Evolutionary conservation across 1,140 invertebrate species (phyloP), one percentile per base, ranked within the genome.

Genomic region (Macrobrachium rosenbergii): DNA sequence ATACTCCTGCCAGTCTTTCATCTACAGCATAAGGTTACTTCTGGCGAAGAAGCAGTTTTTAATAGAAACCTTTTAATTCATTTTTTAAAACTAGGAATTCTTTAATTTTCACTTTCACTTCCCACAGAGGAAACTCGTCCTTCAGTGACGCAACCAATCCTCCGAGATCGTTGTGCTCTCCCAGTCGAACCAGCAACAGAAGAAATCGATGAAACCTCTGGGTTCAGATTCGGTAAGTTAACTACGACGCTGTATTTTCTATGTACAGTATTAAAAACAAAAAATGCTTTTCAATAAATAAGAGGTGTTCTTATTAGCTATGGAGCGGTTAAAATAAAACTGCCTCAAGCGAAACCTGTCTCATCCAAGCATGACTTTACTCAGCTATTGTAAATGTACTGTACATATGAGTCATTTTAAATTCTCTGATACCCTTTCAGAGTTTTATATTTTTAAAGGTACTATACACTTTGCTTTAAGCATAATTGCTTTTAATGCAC

Each of bases 191-290:
- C 87, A 21, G 58, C 12, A 19, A 19, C 67, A 8, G 87, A 88
- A 45, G 82, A 80, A 14, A 19, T 76, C 19, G 45, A n/a, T 43
- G 23, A 72, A 21, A 64, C 12, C 3, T 45, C 81, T 67, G 89
- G 89, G 10, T 81, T 82, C 59, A 64, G 89, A 82, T 89, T 88
- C 77, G 89, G 89, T 89, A 19, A 88, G 88, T 76, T 37, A 2
- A 63, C 43, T 17, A 2, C 7, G 14, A 14, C 14, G 2, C n/a
- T 45, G 62, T 72, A 59, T 37, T 37, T n/a, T n/a, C 17, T 67
- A 6, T n/a, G 60, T 45, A 63, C 0, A 67, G 16, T 14, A 52
- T 21, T 10, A 12, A 77, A 3, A 52, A n/a, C n/a, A n/a, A 45
- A 37, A 76, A 77, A n/a, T 77, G 58, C 12, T 5, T 52, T n/a